Percentiles rank a stretch among this genome's conserved stretches.
Evolutionary conservation across 2,888 invertebrate species (phyloP).

Genomic region (Conomelus anceps): DNA sequence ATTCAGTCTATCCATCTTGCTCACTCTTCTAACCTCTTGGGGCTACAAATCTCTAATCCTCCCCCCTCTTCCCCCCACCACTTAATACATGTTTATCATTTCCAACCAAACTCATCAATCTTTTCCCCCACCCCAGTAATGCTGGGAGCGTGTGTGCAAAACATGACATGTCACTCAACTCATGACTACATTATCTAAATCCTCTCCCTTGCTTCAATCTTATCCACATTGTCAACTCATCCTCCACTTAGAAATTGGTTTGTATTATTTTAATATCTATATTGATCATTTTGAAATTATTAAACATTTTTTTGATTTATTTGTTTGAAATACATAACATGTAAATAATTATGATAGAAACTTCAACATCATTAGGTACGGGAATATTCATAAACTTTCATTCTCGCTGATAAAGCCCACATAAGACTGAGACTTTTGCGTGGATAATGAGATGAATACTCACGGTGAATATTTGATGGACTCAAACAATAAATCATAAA

Average conservation of each 20-base stretch:
- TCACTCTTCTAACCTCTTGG: not conserved
- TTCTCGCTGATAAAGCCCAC: no score
- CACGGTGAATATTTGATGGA: no score
- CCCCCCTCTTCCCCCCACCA: not conserved
- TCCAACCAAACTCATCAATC: not conserved
- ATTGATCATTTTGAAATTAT: not conserved
- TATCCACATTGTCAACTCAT: not conserved
- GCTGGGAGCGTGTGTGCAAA: not conserved
- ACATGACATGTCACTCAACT: not conserved
- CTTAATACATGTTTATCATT: not conserved
- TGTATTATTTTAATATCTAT: not conserved
- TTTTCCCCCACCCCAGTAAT: not conserved
- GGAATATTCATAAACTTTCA: no score
- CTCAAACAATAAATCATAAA: no score
- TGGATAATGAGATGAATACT: no score
- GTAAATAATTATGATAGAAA: no score
- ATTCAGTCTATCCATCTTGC: not conserved
- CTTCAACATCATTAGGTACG: no score
- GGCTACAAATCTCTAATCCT: no score
- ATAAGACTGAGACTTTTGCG: no score
- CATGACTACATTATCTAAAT: not conserved
- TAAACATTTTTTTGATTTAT: no score
- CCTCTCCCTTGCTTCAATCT: not conserved
- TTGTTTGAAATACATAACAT: no score
- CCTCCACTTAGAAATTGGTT: not conserved